Evolutionary conservation across 1,140 invertebrate genomes (phyloP).

Genomic region (Drosophila melanica): DNA sequence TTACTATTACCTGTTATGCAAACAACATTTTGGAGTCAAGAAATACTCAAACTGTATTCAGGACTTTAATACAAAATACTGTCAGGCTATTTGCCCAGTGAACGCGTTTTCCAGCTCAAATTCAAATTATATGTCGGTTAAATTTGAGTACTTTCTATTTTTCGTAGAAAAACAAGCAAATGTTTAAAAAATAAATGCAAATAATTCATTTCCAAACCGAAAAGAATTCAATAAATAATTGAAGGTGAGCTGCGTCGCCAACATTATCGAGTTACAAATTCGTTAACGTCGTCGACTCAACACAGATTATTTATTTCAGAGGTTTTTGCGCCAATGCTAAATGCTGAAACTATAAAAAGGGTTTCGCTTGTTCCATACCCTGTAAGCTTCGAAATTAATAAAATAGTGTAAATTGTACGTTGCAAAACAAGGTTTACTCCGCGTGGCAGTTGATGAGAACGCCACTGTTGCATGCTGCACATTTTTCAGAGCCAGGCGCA

Average conservation of each 20-base stretch:
- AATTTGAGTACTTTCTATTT: conserved; percentile 12
- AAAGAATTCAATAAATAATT: conserved; percentile 15
- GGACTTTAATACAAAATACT: too few relatives aligned
- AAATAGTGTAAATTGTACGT: too few relatives aligned
- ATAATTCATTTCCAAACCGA: conserved; percentile 47
- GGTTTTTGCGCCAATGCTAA: conserved; percentile 35
- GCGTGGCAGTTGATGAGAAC: too few relatives aligned
- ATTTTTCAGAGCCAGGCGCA: too few relatives aligned
- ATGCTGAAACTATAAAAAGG: conserved; percentile 9
- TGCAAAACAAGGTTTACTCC: too few relatives aligned
- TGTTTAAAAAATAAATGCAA: conserved; percentile 1
- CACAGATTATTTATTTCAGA: background rate
- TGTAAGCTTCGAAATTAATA: background rate
- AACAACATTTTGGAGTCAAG: too few relatives aligned
- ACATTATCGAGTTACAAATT: conserved; percentile 67
- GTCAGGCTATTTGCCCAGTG: too few relatives aligned
- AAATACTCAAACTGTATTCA: too few relatives aligned
- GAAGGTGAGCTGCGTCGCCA: conserved; percentile 46
- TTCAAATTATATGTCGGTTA: background rate
- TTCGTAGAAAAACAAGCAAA: conserved; percentile 3
- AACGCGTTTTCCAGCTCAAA: background rate
- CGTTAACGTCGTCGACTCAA: conserved; percentile 47
- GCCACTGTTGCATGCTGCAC: too few relatives aligned
- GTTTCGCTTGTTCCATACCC: background rate
- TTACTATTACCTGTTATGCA: too few relatives aligned